Evolutionary conservation across 1,140 invertebrate genomes (phyloP).

Genomic region (Drosophila mauritiana): DNA sequence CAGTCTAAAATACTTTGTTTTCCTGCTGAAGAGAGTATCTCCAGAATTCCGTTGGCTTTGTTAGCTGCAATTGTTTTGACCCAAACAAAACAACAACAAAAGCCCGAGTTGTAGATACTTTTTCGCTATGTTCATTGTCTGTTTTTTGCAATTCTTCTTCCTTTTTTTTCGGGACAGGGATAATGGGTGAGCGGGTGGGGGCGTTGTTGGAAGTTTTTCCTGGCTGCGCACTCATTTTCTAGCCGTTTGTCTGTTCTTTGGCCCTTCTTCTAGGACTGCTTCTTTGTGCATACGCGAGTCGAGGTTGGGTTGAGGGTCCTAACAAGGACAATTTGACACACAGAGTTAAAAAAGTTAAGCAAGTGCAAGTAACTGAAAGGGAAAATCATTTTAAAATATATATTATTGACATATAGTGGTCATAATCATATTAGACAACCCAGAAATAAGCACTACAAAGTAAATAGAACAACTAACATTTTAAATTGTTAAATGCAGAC

Average conservation of each 20-base stretch:
- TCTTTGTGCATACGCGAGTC: conserved; percentile 33
- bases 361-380: background rate
- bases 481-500: no score
- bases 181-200: background rate
- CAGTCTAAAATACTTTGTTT: conserved; percentile 3
- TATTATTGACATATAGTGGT: no score
- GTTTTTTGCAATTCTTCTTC: conserved; percentile 4
- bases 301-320: conserved; percentile 21
- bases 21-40: background rate
- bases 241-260: conserved; percentile 9
- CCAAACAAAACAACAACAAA: conserved; percentile 29
- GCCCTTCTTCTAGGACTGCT: background rate
- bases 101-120: conserved; percentile 39
- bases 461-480: no score
- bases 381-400: no score
- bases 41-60: conserved; percentile 44
- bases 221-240: conserved; percentile 25
- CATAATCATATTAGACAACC: no score
- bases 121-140: conserved; percentile 48
- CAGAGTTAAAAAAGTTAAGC: background rate
- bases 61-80: conserved; percentile 55
- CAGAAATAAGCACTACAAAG: no score
- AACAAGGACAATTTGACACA: conserved; percentile 31
- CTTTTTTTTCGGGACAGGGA: conserved; percentile 1
- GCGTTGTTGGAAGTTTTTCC: conserved; percentile 15